Base-by-base conservation (phyloP, 1,140 invertebrate genomes). In the Lerema accius region DNA sequence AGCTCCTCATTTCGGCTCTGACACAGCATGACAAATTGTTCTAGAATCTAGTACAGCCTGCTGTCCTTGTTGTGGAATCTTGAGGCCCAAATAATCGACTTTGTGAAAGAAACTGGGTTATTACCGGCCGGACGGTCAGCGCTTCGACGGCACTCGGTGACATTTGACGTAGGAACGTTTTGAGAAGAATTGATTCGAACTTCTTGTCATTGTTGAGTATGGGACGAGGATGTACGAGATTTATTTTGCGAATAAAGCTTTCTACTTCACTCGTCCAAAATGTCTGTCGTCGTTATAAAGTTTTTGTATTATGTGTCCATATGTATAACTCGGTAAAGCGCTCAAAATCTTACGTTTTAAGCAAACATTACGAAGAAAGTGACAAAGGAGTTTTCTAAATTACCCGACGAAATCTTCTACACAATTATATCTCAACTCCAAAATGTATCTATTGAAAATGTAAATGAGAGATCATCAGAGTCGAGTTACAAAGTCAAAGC, bases 1-100 rank as follows among this genome's bases (percentile, higher is more conserved):
- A 19, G 39, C 39, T 53, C 39, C 16, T 46, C 45, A 46, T 58
- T 58, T 58, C 42, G 42, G 42, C 40, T 45, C 42, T 58, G 55
- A 35, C 55, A 37, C n/a, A 7, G 2, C 55, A 37, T 46, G 55
- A 59, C 55, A 46, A 59, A 59, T 59, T 48, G 55, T 59, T 55
- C 51, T 42, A 53, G 49, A 23, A 23, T 2, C 49, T n/a, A 55
- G 51, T 26, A 23, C 37, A 15, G 10, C 19, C n/a, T 16, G 15
- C 19, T 28, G 42, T 17, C 16, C 2, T 16, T 58, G 48, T 49
- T 23, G 19, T 50, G 35, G 5, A 35, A 13, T 13, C 23, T 42
- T 45, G 26, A 15, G 42, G 35, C 15, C 43, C 35, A 19, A 46
- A 48, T 59, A 59, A 59, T 59, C 55, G 55, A 45, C 46, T 37